Conservation (phyloP, 2,888 invertebrate genomes). For the Slavum lentiscoides region DNA sequence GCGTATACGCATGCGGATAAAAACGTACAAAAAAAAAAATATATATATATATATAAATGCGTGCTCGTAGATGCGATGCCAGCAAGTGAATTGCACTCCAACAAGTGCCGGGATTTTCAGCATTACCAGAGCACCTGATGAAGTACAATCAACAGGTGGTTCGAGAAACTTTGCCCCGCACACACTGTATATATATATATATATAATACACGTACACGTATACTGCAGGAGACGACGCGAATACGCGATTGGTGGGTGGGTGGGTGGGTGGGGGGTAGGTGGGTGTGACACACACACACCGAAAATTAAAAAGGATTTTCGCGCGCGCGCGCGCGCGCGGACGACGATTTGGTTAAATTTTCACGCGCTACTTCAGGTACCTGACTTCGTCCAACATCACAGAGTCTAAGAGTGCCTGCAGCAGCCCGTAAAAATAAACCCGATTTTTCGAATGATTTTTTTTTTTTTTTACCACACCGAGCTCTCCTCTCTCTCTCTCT, state of each 20-base stretch:
- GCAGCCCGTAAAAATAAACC: slow-evolving; percentile 48
- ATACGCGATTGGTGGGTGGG: no score
- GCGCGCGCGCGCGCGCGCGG: no score
- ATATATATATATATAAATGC: no score
- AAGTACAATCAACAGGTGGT: slow-evolving; percentile 93
- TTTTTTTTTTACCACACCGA: background rate
- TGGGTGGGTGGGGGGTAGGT: no score
- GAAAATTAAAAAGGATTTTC: no score
- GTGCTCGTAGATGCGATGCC: slow-evolving; percentile 46
- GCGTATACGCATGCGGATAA: no score
- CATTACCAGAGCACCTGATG: slow-evolving; percentile 98
- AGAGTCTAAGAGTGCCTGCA: slow-evolving; percentile 51
- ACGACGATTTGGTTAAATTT: slow-evolving; percentile 43
- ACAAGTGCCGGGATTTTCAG: slow-evolving; percentile 90
- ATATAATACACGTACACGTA: background rate
- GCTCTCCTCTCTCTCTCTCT: background rate
- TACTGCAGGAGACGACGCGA: no score
- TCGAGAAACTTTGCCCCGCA: slow-evolving; percentile 32
- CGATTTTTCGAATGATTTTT: slow-evolving; percentile 15
- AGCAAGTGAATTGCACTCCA: slow-evolving; percentile 96
- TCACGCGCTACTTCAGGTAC: slow-evolving; percentile 99
- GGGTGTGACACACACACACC: no score
- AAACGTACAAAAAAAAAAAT: no score
- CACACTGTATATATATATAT: no score
- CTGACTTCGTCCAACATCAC: slow-evolving; percentile 69